Conservation (phyloP, 2,888 invertebrate species). For the Digitonthophagus gazella region DNA sequence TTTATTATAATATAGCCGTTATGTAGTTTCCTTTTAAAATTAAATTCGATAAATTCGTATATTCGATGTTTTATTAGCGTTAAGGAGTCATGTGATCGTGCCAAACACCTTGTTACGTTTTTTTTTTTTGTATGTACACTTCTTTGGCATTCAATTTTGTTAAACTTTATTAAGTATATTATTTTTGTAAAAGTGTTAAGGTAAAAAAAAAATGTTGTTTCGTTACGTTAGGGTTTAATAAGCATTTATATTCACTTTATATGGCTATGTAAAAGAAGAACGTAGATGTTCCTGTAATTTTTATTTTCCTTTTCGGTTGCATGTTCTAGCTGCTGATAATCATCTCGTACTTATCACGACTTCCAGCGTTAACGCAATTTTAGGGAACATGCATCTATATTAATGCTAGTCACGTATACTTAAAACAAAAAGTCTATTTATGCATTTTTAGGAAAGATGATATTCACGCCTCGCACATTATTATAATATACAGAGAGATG, state of each 20-base stretch:
- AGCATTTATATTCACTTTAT: constrained; percentile 2
- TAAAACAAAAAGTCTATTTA: constrained; percentile 26
- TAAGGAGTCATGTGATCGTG: background rate
- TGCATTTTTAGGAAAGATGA: constrained; percentile 4
- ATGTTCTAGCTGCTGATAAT: constrained; percentile 1
- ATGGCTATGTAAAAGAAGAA: constrained; percentile 7
- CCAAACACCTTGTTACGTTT: background rate
- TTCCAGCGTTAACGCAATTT: constrained; percentile 1
- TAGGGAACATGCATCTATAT: constrained; percentile 1
- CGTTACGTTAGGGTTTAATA: background rate
- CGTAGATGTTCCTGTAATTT: background rate
- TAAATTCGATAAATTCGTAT: background rate
- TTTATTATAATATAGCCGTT: background rate
- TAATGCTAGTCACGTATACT: constrained; percentile 28
- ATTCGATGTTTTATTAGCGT: background rate
- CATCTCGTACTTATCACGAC: background rate
- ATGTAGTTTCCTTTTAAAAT: background rate
- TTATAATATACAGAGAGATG: background rate
- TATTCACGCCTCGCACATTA: background rate
- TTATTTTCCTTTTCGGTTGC: background rate
- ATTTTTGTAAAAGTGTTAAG: constrained; percentile 9
- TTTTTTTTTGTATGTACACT: background rate
- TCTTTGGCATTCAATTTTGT: background rate
- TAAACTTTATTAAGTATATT: background rate
- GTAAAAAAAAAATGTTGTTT: background rate